These are phyloP conservation scores for Diaperis boleti DNA, from an alignment of 2,888 invertebrate genomes.

Conservation along the genomic window DNA sequence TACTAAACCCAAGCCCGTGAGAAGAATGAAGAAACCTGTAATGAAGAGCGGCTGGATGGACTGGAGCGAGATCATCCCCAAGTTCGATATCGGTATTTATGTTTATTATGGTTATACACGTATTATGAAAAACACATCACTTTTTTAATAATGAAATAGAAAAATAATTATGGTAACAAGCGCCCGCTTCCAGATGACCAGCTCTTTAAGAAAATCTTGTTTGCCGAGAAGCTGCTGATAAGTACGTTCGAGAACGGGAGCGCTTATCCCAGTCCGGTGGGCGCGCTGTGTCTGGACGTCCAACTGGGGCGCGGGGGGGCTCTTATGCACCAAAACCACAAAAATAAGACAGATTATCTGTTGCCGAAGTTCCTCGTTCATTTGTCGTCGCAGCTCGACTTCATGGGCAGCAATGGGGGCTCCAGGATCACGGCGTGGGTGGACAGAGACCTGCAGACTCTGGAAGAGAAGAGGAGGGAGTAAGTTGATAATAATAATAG, in stretches of 20 bases:
- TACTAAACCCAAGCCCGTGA: neutral
- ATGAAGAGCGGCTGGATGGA: constrained; percentile 41
- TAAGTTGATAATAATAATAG: constrained; percentile 46
- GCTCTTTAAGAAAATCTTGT: constrained; percentile 68
- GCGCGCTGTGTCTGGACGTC: constrained; percentile 66
- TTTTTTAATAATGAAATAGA: constrained; percentile 2
- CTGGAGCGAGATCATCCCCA: constrained; percentile 51
- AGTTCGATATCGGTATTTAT: constrained; percentile 59
- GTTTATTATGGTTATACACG: constrained; percentile 10
- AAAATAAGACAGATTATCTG: constrained; percentile 45
- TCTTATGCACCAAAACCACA: constrained; percentile 55
- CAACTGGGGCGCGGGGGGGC: constrained; percentile 62
- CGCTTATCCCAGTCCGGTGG: constrained; percentile 53
- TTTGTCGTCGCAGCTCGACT: constrained; percentile 72
- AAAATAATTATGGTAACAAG: constrained; percentile 15
- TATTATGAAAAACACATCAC: constrained; percentile 7
- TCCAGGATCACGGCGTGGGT: constrained; percentile 73
- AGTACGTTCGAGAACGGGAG: constrained; percentile 64
- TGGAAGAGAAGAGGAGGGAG: constrained; percentile 74
- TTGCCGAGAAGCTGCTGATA: constrained; percentile 70
- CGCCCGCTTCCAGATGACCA: constrained; percentile 64
- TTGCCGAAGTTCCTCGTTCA: constrained; percentile 68
- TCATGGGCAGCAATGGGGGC: constrained; percentile 71
- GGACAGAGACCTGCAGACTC: constrained; percentile 72
- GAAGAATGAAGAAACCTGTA: constrained; percentile 4